Evolutionary conservation across 2,888 invertebrate species (phyloP).

Genomic region (Oeneis ivallda): DNA sequence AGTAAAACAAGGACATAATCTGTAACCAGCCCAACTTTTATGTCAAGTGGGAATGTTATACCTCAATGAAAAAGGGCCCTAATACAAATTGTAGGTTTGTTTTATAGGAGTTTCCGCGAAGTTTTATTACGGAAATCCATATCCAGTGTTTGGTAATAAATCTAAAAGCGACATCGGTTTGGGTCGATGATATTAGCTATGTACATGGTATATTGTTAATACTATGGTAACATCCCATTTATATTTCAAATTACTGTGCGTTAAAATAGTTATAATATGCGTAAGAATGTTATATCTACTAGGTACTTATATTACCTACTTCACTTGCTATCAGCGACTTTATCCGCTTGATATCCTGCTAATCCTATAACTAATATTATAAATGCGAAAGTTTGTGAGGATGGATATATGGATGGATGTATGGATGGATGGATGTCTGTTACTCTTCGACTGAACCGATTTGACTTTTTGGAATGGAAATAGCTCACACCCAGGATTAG

Average conservation of each 20-base stretch:
- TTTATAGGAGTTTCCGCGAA: constrained; percentile 21
- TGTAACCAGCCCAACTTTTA: not conserved
- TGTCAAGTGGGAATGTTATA: constrained; percentile 1
- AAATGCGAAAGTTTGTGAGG: no score
- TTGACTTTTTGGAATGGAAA: no score
- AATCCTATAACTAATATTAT: no score
- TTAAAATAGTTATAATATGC: constrained; percentile 2
- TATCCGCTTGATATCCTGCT: no score
- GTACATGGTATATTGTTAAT: constrained; percentile 13
- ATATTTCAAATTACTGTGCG: not conserved
- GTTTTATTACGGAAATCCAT: constrained; percentile 25
- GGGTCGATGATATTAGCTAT: not conserved
- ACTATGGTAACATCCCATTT: constrained; percentile 8
- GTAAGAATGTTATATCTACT: constrained; percentile 4
- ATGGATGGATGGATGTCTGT: no score
- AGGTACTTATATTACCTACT: no score
- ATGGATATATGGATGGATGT: no score
- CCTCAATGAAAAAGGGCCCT: not conserved
- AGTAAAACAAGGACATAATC: not conserved
- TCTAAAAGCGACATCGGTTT: constrained; percentile 6
- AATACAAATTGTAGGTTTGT: constrained; percentile 14
- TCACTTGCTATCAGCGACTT: no score
- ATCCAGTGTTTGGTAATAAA: constrained; percentile 17
- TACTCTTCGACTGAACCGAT: no score
- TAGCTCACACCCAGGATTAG: no score